Evolutionary conservation across 2,113 vertebrate species (phyloP).

Genomic region (Lamprologus sp.): DNA sequence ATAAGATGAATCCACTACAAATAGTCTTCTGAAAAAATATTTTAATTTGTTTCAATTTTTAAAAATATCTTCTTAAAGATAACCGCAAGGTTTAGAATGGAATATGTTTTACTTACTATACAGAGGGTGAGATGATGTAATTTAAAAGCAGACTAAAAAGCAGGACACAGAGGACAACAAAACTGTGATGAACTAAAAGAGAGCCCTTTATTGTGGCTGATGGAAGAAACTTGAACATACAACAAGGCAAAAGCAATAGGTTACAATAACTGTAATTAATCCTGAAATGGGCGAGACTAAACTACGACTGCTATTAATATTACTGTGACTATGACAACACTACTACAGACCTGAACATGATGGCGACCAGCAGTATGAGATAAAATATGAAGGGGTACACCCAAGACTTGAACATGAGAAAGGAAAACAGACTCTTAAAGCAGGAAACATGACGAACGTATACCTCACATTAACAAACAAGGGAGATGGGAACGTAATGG

Average conservation of each 20-base stretch:
- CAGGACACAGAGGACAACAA: neutral
- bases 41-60: neutral
- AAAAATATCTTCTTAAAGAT: too few relatives aligned
- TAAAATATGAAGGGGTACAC: neutral
- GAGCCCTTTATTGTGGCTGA: neutral
- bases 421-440: neutral
- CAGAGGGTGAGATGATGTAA: too few relatives aligned
- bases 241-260: neutral
- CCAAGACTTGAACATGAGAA: neutral
- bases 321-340: neutral
- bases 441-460: neutral
- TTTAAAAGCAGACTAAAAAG: too few relatives aligned
- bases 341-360: neutral
- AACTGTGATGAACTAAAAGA: neutral
- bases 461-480: neutral
- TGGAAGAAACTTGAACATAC: neutral
- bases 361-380: neutral
- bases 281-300: neutral
- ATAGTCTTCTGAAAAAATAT: too few relatives aligned
- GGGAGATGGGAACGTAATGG: neutral
- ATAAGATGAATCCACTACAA: too few relatives aligned
- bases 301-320: neutral
- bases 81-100: fast-evolving
- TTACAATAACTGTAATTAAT: neutral
- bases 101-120: too few relatives aligned